These are phyloP conservation scores for Hyposoter didymator DNA, from an alignment of 2,888 invertebrate genomes.

Conservation along the genomic window DNA sequence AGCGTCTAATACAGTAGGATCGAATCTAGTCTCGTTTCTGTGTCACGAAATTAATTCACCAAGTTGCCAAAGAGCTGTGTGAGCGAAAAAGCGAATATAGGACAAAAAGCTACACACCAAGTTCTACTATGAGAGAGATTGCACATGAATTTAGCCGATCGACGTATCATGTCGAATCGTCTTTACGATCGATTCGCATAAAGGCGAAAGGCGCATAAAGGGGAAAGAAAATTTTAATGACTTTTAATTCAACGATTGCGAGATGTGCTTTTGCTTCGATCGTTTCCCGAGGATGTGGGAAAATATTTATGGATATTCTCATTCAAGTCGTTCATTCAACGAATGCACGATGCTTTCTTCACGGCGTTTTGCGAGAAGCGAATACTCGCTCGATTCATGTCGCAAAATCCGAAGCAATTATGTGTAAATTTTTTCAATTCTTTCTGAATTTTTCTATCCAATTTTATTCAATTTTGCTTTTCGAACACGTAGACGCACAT, in stretches of 20 bases:
- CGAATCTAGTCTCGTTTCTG: slow-evolving; percentile 47
- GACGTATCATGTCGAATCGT: background rate
- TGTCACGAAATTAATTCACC: slow-evolving; percentile 56
- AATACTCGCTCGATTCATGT: background rate
- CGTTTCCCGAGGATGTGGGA: background rate
- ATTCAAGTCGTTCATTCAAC: background rate
- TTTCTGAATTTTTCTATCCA: background rate
- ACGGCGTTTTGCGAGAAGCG: background rate
- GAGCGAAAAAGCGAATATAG: slow-evolving; percentile 30
- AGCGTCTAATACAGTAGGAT: slow-evolving; percentile 12
- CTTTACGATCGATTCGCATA: slow-evolving; percentile 6
- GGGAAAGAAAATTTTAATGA: background rate
- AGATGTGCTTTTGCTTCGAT: slow-evolving; percentile 10
- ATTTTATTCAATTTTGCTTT: background rate
- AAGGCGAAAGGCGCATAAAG: background rate
- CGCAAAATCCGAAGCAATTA: background rate
- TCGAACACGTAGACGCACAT: background rate
- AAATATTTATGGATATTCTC: slow-evolving; percentile 16
- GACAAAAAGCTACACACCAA: slow-evolving; percentile 26
- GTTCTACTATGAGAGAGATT: slow-evolving; percentile 28
- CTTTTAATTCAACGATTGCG: background rate
- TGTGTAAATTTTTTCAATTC: background rate
- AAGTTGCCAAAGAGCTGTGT: slow-evolving; percentile 11
- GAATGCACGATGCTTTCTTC: background rate
- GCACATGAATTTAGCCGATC: background rate